A percentile compares a stretch with the other conserved stretches of the same genome.
These are phyloP conservation scores for Episyrphus balteatus DNA, from an alignment of 1,140 invertebrate genomes.

Conservation along the genomic window DNA sequence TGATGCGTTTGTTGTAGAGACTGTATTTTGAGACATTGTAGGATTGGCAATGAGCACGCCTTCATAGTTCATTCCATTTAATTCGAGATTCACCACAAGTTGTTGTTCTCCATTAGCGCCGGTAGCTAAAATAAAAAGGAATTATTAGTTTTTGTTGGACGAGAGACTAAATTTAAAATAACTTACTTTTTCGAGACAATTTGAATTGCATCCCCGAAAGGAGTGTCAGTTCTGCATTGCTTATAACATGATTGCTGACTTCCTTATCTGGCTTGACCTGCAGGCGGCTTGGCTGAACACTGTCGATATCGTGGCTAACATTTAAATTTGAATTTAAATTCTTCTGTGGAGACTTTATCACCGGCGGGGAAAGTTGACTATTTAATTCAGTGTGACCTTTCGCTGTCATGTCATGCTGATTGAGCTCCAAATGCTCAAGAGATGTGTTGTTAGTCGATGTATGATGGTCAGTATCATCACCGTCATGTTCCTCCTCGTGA, in stretches of 20 bases:
- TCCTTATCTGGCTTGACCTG: constrained; percentile 27
- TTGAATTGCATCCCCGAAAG: constrained; percentile 68
- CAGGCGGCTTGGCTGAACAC: not conserved
- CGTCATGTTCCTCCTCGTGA: too few species aligned
- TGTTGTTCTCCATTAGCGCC: constrained; percentile 69
- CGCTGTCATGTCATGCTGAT: too few species aligned
- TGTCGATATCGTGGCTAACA: not conserved
- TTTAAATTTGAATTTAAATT: constrained; percentile 7
- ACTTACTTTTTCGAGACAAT: constrained; percentile 75
- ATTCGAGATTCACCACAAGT: constrained; percentile 88
- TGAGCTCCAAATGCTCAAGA: too few species aligned
- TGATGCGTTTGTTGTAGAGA: not conserved
- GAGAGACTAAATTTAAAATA: not conserved
- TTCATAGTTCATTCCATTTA: constrained; percentile 87
- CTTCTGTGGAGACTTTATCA: constrained; percentile 16
- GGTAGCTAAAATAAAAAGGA: constrained; percentile 43
- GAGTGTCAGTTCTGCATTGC: constrained; percentile 19
- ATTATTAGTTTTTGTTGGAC: not conserved
- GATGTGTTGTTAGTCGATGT: too few species aligned
- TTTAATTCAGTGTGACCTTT: too few species aligned
- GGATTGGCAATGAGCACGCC: constrained; percentile 73
- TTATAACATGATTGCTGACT: constrained; percentile 1
- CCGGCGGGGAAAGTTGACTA: too few species aligned
- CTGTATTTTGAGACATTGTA: constrained; percentile 18
- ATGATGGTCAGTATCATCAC: too few species aligned